phyloP scores from a whole-genome alignment of 1,140 invertebrate species.

The Drosophila grimshawi region DNA sequence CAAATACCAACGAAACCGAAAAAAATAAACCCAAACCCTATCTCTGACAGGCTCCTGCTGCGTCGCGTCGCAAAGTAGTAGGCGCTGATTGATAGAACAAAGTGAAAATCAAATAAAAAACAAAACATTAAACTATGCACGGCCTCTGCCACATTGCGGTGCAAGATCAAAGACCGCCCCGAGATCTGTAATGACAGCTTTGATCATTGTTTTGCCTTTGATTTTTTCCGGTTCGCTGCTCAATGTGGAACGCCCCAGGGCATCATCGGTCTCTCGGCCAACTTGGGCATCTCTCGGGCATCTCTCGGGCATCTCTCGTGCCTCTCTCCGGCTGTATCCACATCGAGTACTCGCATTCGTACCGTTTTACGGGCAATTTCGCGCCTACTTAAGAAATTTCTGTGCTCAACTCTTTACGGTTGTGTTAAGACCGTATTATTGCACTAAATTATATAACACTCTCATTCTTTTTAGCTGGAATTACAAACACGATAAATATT shows the following conservation, averaged over 20 bases:
- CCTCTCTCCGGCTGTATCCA: slow-evolving; percentile 14
- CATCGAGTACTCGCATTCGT: slow-evolving; percentile 39
- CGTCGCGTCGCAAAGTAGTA: slow-evolving; percentile 70
- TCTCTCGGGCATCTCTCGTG: too few relatives aligned
- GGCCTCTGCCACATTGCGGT: slow-evolving; percentile 66
- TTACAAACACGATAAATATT: background rate
- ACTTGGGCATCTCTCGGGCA: too few relatives aligned
- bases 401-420: slow-evolving; percentile 35
- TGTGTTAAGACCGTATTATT: slow-evolving; percentile 15
- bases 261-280: background rate
- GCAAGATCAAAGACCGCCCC: slow-evolving; percentile 79
- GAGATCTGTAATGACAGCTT: slow-evolving; percentile 84
- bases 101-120: slow-evolving; percentile 83
- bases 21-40: slow-evolving; percentile 13
- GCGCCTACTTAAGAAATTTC: slow-evolving; percentile 71
- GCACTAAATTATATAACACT: slow-evolving; percentile 20
- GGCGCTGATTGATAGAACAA: slow-evolving; percentile 82
- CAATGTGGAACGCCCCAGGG: slow-evolving; percentile 31
- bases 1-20: background rate
- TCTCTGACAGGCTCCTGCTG: slow-evolving; percentile 46
- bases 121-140: slow-evolving; percentile 74
- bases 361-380: slow-evolving; percentile 68
- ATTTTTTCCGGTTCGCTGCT: slow-evolving; percentile 76
- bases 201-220: slow-evolving; percentile 83
- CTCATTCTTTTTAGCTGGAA: background rate